Evolutionary conservation across 2,113 vertebrate genomes (phyloP), one percentile per base, ranked within the genome.

Genomic region (Tragelaphus imberbis): DNA sequence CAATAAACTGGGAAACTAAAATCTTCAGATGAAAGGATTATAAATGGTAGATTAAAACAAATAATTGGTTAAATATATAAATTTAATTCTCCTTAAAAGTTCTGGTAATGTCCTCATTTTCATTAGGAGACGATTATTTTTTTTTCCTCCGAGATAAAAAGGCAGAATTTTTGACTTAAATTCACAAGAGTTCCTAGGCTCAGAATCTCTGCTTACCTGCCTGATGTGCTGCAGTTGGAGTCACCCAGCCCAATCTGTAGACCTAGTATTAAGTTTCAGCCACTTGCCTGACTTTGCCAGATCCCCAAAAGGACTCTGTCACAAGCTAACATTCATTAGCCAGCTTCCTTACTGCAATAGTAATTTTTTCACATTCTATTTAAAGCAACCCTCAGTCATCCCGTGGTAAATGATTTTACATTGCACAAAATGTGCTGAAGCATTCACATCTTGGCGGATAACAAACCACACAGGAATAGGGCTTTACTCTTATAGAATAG

Each of bases 401-500:
- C 90, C 63, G 1, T 91, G 71, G 77, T 89, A 97, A 98, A 98
- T 92, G 27, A 79, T 95, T 98, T 98, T 96, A 87, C 16, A 0
- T 84, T 84, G 96, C 97, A 96, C 96, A n/a, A 96, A 98, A 98
- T 90, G 95, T 98, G 98, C 97, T 98, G 97, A 98, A 97, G 84
- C 49, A 87, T 95, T 97, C 97, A 90, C 16, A 96, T 97, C 98
- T 97, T 97, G 81, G 89, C 96, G 91, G 84, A 95, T 82, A 91
- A 95, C 98, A 98, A 98, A 97, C 97, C 12, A 0, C 97, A 95
- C 93, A 98, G 96, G 96, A 98, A 97, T 94, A 92, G 33, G 51
- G 90, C 97, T 98, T 98, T 97, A 33, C 96, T 98, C 97, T 97
- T 98, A 98, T 97, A 98, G 95, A 98, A 96, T 96, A 97, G 96